Conservation (phyloP, 64 coral and sea anemone genomes). For the Porites lutea region DNA sequence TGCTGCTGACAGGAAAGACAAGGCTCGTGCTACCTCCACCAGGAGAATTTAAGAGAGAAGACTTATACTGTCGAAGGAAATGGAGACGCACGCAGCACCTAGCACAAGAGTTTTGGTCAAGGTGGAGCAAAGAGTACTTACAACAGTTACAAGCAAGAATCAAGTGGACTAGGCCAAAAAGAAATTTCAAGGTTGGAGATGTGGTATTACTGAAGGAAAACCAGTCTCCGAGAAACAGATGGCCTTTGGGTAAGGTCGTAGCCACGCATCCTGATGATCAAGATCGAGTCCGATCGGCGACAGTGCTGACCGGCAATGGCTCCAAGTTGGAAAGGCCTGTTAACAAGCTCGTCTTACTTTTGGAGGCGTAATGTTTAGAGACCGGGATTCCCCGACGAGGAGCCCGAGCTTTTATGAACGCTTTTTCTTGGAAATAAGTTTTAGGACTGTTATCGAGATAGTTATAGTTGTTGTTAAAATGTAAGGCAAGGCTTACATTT, state of each 20-base stretch:
- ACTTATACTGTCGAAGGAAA: too few species aligned
- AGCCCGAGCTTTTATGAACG: conserved; percentile 1
- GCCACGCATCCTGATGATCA: conserved; percentile 29
- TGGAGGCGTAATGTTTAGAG: conserved; percentile 4
- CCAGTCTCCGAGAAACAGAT: not conserved
- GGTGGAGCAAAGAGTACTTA: conserved; percentile 62
- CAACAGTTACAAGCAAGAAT: conserved; percentile 41
- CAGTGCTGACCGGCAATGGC: not conserved
- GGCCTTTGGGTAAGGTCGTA: conserved; percentile 2
- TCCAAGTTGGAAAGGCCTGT: conserved; percentile 28
- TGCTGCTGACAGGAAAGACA: conserved; percentile 53
- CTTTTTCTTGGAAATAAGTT: too few species aligned
- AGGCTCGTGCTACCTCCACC: conserved; percentile 36
- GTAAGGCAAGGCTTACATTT: too few species aligned
- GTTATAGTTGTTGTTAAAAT: too few species aligned
- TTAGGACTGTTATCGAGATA: too few species aligned
- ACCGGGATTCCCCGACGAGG: conserved; percentile 50
- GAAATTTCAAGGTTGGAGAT: conserved; percentile 38
- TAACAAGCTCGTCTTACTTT: conserved; percentile 12
- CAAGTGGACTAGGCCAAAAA: conserved; percentile 17
- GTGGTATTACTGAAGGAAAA: conserved; percentile 24
- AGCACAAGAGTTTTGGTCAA: conserved; percentile 52
- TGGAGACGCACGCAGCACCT: conserved; percentile 24
- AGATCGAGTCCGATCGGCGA: conserved; percentile 6
- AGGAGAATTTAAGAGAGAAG: conserved; percentile 43